Evolutionary conservation across 2,888 invertebrate genomes (phyloP), one percentile per base, ranked within the genome.

Genomic region (Halocaridina rubra): DNA sequence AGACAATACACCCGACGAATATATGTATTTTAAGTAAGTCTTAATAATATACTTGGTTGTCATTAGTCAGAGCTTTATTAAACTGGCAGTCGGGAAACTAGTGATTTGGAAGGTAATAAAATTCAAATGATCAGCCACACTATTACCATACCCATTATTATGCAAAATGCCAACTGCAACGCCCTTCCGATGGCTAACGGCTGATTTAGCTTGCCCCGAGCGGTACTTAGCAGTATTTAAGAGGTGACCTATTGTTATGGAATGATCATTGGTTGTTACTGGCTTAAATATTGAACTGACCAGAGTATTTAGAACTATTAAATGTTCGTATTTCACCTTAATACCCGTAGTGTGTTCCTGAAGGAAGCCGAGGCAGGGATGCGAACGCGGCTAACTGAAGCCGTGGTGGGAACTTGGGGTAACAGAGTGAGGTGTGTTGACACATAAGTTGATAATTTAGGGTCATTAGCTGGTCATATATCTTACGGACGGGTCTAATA

Each of bases 1-100:
- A 33, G 64, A 84, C 84, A 84, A 84, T 79, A 74, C 72, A 64
- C 69, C 33, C 84, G 33, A 24, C 74, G 84, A 84, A 85, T 81
- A 81, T 85, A 85, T 85, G 85, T 81, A 85, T 81, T 85, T 85
- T 85, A 85, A 81, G 77, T 85, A 85, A 85, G 77, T 85, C 77
- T 81, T 85, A 85, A 85, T 80, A 76, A 77, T 77, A 78, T 85
- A 76, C 81, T 77, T 22, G 59, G 77, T 76, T 77, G 81, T 78
- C 85, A 85, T 85, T 85, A 85, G 77, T 81, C 77, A 76, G 85
- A 85, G 77, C 80, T 85, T 85, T 81, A 85, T 85, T 81, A 85
- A 85, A 77, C 76, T 81, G 81, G 80, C 85, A 81, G 85, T 59
- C 46, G 85, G 33, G 85, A 85, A 81, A 71, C 77, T 85, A 57